Evolutionary conservation across 2,888 invertebrate species (phyloP), one percentile per base, ranked within the genome.

Genomic region (Sericinus montela): DNA sequence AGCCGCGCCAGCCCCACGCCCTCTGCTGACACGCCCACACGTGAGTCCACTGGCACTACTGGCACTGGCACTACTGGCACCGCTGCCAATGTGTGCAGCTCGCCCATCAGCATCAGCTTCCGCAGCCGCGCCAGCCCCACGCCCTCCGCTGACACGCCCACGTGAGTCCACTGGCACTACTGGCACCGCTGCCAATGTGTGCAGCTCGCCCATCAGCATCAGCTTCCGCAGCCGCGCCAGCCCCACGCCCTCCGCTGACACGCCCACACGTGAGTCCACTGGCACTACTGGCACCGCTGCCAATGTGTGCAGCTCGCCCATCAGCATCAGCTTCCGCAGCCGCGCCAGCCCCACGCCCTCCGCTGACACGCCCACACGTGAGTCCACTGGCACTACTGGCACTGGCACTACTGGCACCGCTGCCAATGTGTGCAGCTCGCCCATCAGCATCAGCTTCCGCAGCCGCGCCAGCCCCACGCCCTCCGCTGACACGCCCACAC

Each of bases 21-120:
- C 52, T 60, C 64, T 44, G 54, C 61, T 14, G 62, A 65, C 57
- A 59, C 67, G 34, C 66, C 65, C 40, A 55, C 37, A 45, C 60
- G 71, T 69, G 13, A 59, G 61, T 48, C 23, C 23, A n/a, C n/a
- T n/a, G n/a, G n/a, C n/a, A n/a, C n/a, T n/a, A n/a, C n/a, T n/a
- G n/a, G n/a, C n/a, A n/a, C n/a, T n/a, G n/a, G n/a, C n/a, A n/a
- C n/a, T n/a, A n/a, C n/a, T n/a, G n/a, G n/a, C n/a, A n/a, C n/a
- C n/a, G n/a, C n/a, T n/a, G n/a, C n/a, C n/a, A n/a, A 2, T 3
- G 19, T 2, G 19, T 5, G 67, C 60, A 68, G 66, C 56, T 81
- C 83, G 25, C 82, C 84, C 48, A 71, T 85, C 71, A 74, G 74
- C 51, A 81, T 85, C 68, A 82, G 80, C 67, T 81, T 85, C 72